phyloP scores from a whole-genome alignment of 2,797 vertebrate genomes.

The Sebastes trivittatus region DNA sequence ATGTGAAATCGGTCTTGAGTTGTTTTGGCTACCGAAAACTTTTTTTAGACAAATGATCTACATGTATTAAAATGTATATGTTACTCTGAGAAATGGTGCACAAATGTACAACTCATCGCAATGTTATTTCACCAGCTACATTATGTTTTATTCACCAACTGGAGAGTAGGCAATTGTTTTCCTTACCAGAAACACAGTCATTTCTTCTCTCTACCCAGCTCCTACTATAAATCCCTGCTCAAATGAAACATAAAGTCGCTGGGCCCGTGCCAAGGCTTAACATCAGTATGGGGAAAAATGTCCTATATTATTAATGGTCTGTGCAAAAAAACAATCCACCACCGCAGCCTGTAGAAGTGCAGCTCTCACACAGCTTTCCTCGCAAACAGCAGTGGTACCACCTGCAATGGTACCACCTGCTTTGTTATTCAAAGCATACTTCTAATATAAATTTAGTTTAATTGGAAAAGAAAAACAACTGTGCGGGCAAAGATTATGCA shows the following conservation, averaged over 20 bases:
- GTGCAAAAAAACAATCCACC: conserved; percentile 26
- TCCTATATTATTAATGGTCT: conserved; percentile 51
- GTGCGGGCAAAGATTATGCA: conserved; percentile 65
- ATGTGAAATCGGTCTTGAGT: background rate
- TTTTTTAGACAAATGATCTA: background rate
- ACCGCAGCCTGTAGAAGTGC: conserved; percentile 14
- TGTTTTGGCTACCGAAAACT: background rate
- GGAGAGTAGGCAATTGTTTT: background rate
- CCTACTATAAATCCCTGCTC: conserved; percentile 30
- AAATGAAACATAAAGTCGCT: conserved; percentile 33
- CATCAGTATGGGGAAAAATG: conserved; percentile 9
- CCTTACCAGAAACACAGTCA: background rate
- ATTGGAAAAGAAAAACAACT: conserved; percentile 77
- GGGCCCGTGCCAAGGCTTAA: background rate
- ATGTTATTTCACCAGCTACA: background rate
- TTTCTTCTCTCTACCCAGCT: background rate
- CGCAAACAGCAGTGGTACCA: conserved; percentile 1
- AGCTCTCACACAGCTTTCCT: conserved; percentile 8
- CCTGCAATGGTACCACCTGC: conserved; percentile 41
- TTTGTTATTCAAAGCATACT: conserved; percentile 70
- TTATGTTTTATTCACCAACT: conserved; percentile 27
- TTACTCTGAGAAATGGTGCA: background rate
- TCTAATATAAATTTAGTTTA: conserved; percentile 64
- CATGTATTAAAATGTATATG: background rate
- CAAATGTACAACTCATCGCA: background rate